phyloP scores from a whole-genome alignment of 1,140 invertebrate genomes.

The Eufriesea mexicana region DNA sequence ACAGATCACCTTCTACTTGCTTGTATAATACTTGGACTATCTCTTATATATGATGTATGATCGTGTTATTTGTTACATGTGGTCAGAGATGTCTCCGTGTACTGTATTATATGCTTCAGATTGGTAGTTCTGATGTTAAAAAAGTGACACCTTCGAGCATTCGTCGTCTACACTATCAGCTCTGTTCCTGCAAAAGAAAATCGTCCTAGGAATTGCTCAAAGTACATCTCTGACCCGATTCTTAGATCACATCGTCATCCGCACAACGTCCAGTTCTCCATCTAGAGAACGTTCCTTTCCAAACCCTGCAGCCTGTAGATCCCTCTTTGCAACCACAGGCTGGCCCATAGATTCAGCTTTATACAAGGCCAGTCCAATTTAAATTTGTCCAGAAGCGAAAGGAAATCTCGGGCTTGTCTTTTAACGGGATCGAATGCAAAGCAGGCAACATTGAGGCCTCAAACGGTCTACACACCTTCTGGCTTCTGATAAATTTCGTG shows the following conservation, averaged over 20 bases:
- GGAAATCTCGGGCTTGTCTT: slow-evolving; percentile 42
- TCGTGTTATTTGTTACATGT: too few species aligned
- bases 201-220: neutral
- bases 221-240: neutral
- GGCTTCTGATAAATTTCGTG: slow-evolving; percentile 30
- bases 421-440: slow-evolving; percentile 66
- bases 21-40: too few species aligned
- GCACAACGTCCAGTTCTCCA: neutral
- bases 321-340: neutral
- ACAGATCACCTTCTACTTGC: too few species aligned
- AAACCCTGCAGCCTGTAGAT: neutral
- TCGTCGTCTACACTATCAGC: too few species aligned
- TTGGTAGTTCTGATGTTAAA: too few species aligned
- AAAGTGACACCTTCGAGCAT: too few species aligned
- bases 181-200: neutral
- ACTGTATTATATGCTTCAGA: too few species aligned
- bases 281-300: neutral
- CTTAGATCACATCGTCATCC: neutral
- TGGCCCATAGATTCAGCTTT: slow-evolving; percentile 16
- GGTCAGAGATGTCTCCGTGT: too few species aligned
- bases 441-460: neutral
- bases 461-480: slow-evolving; percentile 1
- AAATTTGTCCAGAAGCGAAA: slow-evolving; percentile 48
- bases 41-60: too few species aligned
- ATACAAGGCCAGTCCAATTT: slow-evolving; percentile 13